phyloP scores from a whole-genome alignment of 2,113 vertebrate genomes.

The Sminthopsis crassicaudata region DNA sequence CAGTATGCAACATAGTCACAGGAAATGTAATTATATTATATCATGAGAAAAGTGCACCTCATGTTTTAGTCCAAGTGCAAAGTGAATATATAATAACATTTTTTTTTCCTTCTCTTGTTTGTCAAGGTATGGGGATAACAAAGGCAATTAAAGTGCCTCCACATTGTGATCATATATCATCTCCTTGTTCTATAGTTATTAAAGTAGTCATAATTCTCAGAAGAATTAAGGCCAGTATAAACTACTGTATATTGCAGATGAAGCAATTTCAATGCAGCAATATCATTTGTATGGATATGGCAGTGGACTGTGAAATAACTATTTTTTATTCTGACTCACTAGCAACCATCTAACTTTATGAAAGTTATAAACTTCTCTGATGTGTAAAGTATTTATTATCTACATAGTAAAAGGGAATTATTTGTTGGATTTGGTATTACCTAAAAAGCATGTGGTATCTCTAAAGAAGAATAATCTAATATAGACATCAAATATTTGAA shows the following conservation, averaged over 20 bases:
- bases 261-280: not conserved
- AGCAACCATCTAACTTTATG: constrained; percentile 39
- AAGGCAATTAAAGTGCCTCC: not conserved
- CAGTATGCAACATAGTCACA: constrained; percentile 18
- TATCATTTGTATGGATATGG: not conserved
- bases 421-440: not conserved
- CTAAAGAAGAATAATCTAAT: not conserved
- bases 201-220: not conserved
- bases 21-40: not conserved
- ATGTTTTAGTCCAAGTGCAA: not conserved
- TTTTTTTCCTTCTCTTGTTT: constrained; percentile 45
- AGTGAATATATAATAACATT: not conserved
- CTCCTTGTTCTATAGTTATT: not conserved
- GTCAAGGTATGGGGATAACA: constrained; percentile 30
- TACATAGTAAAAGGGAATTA: not conserved
- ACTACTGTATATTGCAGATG: not conserved
- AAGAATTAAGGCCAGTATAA: not conserved
- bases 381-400: constrained; percentile 39
- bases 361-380: constrained; percentile 23
- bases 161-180: not conserved
- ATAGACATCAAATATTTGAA: not conserved
- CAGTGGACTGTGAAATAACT: not conserved
- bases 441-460: not conserved
- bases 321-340: constrained; percentile 39
- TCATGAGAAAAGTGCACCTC: constrained; percentile 37